These are phyloP conservation scores for Amphipyra tragopoginis DNA, from an alignment of 2,888 invertebrate species.

Conservation along the genomic window DNA sequence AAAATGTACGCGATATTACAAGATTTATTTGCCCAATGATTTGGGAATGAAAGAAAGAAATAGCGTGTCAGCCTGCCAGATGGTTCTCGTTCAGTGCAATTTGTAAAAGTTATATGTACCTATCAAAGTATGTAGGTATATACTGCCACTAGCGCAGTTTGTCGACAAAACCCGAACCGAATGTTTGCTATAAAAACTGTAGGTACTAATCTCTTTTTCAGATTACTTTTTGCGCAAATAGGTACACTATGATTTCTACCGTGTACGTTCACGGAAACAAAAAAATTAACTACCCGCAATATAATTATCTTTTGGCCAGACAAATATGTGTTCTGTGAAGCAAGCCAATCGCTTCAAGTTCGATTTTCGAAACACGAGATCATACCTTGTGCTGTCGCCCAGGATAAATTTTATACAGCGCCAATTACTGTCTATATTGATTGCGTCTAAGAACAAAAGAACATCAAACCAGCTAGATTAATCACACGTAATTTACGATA, in stretches of 20 bases:
- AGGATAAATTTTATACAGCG: background rate
- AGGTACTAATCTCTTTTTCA: background rate
- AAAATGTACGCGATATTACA: constrained; percentile 18
- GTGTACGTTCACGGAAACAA: too few relatives aligned
- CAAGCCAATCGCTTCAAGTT: too few relatives aligned
- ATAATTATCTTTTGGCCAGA: too few relatives aligned
- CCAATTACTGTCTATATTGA: background rate
- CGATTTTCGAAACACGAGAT: too few relatives aligned
- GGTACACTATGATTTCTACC: too few relatives aligned
- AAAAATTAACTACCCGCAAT: too few relatives aligned
- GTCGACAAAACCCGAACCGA: constrained; percentile 5
- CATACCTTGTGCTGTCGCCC: background rate
- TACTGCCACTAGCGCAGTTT: background rate
- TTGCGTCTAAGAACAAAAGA: constrained; percentile 12
- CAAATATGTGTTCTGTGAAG: too few relatives aligned
- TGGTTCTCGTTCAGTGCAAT: constrained; percentile 31
- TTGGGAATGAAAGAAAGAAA: constrained; percentile 31
- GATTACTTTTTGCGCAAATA: too few relatives aligned
- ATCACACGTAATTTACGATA: constrained; percentile 24
- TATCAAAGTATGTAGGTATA: background rate
- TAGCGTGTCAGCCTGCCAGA: constrained; percentile 11
- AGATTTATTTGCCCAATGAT: constrained; percentile 35
- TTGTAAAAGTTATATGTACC: constrained; percentile 8
- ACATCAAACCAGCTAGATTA: constrained; percentile 21
- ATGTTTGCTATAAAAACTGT: constrained; percentile 19